These are phyloP conservation scores for Gobius niger DNA, from an alignment of 2,113 vertebrate genomes.

Conservation along the genomic window DNA sequence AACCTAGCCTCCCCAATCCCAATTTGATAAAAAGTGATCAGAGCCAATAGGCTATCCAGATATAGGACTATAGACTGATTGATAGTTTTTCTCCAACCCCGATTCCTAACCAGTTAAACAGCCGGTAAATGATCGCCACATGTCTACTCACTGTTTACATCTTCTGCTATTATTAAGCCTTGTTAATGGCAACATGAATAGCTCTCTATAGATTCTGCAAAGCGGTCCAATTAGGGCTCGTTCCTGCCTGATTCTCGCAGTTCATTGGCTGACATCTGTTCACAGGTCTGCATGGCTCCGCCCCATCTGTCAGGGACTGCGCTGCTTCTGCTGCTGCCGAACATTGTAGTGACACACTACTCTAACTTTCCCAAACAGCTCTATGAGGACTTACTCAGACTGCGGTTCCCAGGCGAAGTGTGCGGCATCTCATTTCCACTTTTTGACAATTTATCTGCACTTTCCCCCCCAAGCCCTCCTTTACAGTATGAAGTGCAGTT, in stretches of 20 bases:
- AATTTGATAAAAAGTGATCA: too few relatives aligned
- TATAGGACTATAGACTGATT: background rate
- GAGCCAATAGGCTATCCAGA: too few relatives aligned
- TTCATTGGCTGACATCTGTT: conserved; percentile 60
- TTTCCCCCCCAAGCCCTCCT: conserved; percentile 61
- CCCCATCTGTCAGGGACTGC: conserved; percentile 64
- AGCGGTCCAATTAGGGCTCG: conserved; percentile 57
- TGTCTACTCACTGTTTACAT: background rate
- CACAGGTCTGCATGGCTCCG: conserved; percentile 45
- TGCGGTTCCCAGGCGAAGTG: conserved; percentile 11
- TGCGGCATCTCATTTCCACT: background rate
- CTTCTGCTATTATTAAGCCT: conserved; percentile 5
- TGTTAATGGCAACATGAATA: conserved; percentile 11
- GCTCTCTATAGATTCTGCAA: conserved; percentile 29
- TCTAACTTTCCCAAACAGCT: conserved; percentile 46
- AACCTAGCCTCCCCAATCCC: too few relatives aligned
- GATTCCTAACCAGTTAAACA: background rate
- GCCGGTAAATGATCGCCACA: background rate
- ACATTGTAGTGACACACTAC: conserved; percentile 29
- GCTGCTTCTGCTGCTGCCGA: conserved; percentile 47
- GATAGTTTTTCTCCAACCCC: background rate
- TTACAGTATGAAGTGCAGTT: conserved; percentile 92
- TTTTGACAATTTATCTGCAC: conserved; percentile 36
- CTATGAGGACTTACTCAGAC: conserved; percentile 23
- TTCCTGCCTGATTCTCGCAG: conserved; percentile 28